Conservation (phyloP, 2,797 vertebrate species). For the Atherinosoma microstoma region DNA sequence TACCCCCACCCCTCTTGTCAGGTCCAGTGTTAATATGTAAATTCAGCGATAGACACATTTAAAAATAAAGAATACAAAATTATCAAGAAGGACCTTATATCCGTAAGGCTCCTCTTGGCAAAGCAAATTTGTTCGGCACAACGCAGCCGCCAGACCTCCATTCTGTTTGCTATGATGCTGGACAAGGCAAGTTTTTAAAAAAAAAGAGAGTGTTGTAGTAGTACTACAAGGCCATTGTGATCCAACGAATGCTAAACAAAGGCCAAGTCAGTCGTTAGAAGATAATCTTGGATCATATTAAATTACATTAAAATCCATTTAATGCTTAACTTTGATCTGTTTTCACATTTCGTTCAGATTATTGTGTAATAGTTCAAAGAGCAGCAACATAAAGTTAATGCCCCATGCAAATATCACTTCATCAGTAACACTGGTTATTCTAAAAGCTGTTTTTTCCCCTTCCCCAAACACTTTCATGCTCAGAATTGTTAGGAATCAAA, state of each 20-base stretch:
- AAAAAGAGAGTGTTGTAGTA: too few relatives aligned
- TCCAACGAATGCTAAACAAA: not conserved
- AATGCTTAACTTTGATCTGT: not conserved
- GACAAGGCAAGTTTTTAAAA: too few relatives aligned
- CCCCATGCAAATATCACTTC: slow-evolving; percentile 5
- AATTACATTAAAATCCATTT: not conserved
- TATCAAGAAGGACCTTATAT: too few relatives aligned
- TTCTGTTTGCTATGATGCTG: too few relatives aligned
- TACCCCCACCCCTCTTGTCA: too few relatives aligned
- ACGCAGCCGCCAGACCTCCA: too few relatives aligned
- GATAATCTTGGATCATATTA: not conserved
- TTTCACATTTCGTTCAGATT: not conserved
- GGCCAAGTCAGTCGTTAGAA: too few relatives aligned
- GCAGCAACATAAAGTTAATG: not conserved
- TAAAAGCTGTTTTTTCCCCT: not conserved
- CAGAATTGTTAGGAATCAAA: slow-evolving; percentile 24
- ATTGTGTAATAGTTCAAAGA: not conserved
- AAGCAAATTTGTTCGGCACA: too few relatives aligned
- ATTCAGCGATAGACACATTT: too few relatives aligned
- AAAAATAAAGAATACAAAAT: too few relatives aligned
- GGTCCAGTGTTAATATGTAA: too few relatives aligned
- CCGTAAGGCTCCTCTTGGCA: too few relatives aligned
- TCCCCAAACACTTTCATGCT: slow-evolving; percentile 16
- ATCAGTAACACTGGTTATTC: not conserved
- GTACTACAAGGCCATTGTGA: not conserved